phyloP scores from a whole-genome alignment of 2,113 vertebrate genomes.

The Tretioscincus oriximinensis region DNA sequence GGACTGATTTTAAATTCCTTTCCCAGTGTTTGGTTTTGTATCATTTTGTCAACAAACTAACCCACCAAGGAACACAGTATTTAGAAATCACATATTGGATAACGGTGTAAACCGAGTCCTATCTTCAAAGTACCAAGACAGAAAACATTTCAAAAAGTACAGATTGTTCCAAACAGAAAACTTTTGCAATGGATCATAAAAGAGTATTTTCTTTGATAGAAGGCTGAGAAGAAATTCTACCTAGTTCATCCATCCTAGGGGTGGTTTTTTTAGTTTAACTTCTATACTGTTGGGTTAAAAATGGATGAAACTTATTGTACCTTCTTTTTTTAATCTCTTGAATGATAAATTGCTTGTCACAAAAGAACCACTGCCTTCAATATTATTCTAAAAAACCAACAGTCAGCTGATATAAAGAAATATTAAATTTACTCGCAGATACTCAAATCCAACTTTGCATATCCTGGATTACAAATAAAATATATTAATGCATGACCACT shows the following conservation, averaged over 20 bases:
- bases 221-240: conserved; percentile 32
- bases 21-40: background rate
- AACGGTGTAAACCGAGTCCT: background rate
- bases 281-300: conserved; percentile 33
- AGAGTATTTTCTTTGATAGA: conserved; percentile 52
- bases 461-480: background rate
- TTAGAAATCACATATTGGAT: background rate
- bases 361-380: background rate
- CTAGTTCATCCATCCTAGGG: conserved; percentile 30
- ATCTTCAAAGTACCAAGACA: conserved; percentile 25
- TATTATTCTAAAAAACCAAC: background rate
- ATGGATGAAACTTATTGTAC: background rate
- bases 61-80: background rate
- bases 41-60: accelerated
- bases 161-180: conserved; percentile 35
- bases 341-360: background rate
- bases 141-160: conserved; percentile 14
- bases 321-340: background rate
- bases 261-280: conserved; percentile 19
- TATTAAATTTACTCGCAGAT: conserved; percentile 62
- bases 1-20: background rate
- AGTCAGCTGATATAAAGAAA: conserved; percentile 51
- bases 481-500: conserved; percentile 56
- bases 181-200: conserved; percentile 21
- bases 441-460: conserved; percentile 57